phyloP scores from a whole-genome alignment of 1,140 invertebrate species.

The Caenorhabditis brenneri region DNA sequence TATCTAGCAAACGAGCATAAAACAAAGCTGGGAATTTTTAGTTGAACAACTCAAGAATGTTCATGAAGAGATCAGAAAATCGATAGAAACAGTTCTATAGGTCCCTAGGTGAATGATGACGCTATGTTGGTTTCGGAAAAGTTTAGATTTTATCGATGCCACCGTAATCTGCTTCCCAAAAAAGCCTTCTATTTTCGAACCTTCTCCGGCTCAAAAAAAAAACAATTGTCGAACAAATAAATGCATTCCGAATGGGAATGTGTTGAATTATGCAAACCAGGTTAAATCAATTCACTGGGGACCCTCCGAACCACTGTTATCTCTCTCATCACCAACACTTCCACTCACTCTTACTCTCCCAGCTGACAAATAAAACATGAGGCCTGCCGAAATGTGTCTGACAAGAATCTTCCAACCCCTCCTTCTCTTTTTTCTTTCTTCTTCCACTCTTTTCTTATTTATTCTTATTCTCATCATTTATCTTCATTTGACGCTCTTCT shows the following conservation, averaged over 20 bases:
- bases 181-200: neutral
- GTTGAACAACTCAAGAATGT: too few species aligned
- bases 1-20: too few species aligned
- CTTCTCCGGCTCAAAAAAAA: neutral
- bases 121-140: too few species aligned
- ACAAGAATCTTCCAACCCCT: neutral
- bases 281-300: neutral
- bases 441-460: neutral
- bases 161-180: too few species aligned
- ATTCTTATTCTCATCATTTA: constrained; percentile 43
- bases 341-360: neutral
- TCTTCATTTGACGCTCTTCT: constrained; percentile 37
- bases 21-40: too few species aligned
- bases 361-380: constrained; percentile 35
- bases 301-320: neutral
- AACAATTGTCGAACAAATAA: too few species aligned
- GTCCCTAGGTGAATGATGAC: too few species aligned
- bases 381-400: constrained; percentile 36
- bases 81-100: too few species aligned
- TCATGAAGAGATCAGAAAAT: too few species aligned
- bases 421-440: neutral
- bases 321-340: neutral
- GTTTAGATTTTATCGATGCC: too few species aligned
- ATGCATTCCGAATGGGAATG: too few species aligned
- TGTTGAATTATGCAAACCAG: constrained; percentile 31